These are phyloP conservation scores for Gymnobelideus leadbeateri DNA, from an alignment of 2,113 vertebrate species.

Conservation along the genomic window DNA sequence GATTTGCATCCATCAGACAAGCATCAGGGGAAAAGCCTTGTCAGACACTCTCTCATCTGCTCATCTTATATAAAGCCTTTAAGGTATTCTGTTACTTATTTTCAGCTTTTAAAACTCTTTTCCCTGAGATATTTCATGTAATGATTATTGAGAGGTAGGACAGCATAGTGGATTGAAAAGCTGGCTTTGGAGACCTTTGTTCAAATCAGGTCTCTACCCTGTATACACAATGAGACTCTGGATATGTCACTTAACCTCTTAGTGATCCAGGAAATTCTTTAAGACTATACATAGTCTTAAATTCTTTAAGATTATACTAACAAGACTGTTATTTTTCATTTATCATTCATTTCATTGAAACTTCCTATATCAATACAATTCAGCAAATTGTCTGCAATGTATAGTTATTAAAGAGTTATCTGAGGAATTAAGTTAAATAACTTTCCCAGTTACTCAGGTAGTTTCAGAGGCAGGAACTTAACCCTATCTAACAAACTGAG, in stretches of 20 bases:
- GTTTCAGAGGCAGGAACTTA: neutral
- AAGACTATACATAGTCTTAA: neutral
- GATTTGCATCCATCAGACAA: conserved; percentile 76
- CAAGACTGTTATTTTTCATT: neutral
- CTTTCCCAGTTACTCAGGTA: neutral
- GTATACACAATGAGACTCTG: neutral
- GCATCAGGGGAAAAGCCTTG: conserved; percentile 46
- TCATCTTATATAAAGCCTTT: conserved; percentile 44
- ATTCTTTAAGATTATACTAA: neutral
- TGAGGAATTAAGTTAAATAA: neutral
- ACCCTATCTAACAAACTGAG: neutral
- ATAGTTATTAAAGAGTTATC: neutral
- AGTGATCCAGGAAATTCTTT: neutral
- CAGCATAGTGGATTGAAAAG: neutral
- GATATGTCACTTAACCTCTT: neutral
- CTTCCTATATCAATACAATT: neutral
- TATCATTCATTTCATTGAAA: neutral
- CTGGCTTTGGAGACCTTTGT: neutral
- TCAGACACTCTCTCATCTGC: neutral
- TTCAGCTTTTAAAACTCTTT: conserved; percentile 39
- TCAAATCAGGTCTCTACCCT: neutral
- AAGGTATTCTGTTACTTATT: conserved; percentile 35
- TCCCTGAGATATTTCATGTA: neutral
- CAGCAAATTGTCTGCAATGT: neutral
- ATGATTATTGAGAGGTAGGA: neutral